phyloP scores from a whole-genome alignment of 2,113 vertebrate genomes.

The Prinia subflava region DNA sequence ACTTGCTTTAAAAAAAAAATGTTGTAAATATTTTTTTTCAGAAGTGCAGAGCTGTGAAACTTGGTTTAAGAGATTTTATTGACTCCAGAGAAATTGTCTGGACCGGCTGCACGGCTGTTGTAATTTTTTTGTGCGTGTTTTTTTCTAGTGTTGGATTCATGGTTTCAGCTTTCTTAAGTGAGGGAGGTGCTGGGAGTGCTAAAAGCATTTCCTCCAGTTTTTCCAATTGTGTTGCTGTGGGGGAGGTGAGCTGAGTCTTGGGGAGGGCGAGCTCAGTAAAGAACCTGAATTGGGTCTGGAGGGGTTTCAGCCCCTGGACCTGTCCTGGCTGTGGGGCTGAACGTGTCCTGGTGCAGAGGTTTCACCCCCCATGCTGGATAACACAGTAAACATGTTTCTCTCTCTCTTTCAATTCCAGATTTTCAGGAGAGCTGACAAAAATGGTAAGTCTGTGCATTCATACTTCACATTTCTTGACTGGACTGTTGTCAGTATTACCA shows the following conservation, averaged over 20 bases:
- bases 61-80: not conserved
- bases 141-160: not conserved
- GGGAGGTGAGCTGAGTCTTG: not conserved
- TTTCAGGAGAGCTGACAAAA: constrained; percentile 81
- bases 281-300: no score
- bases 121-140: not conserved
- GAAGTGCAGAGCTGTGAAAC: not conserved
- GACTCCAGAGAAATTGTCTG: not conserved
- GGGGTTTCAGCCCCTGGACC: not conserved
- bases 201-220: not conserved
- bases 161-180: not conserved
- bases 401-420: constrained; percentile 69
- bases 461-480: not conserved
- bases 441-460: constrained; percentile 68
- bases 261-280: not conserved
- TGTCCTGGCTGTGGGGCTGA: not conserved
- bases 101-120: not conserved
- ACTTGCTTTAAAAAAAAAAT: not conserved
- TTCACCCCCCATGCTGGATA: not conserved
- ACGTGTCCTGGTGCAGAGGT: rapidly evolving
- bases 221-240: not conserved
- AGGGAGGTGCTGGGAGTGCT: not conserved
- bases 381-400: not conserved
- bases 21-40: not conserved
- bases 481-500: not conserved